Evolutionary conservation across 2,113 vertebrate genomes (phyloP).

Genomic region (Pagrus major): DNA sequence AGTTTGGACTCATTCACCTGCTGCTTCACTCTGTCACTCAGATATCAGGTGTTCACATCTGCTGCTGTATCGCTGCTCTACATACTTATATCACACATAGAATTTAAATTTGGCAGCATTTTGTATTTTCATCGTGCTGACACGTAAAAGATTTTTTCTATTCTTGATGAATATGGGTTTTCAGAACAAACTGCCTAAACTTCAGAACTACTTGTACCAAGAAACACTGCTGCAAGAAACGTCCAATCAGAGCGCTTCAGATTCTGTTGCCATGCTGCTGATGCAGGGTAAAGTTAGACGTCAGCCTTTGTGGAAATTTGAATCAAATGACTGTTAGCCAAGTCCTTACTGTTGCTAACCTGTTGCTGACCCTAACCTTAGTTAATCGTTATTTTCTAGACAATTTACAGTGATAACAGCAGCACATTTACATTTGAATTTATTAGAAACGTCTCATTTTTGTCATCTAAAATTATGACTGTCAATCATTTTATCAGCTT

Average conservation of each 20-base stretch:
- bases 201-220: neutral
- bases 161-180: no score
- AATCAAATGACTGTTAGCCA: neutral
- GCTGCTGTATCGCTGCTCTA: neutral
- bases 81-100: no score
- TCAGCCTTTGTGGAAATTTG: neutral
- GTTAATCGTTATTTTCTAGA: no score
- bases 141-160: no score
- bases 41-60: neutral
- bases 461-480: no score
- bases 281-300: neutral
- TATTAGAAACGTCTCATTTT: no score
- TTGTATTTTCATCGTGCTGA: no score
- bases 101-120: no score
- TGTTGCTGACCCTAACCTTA: no score
- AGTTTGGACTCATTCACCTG: neutral
- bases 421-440: no score
- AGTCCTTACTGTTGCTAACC: neutral
- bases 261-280: neutral
- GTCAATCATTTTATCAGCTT: no score
- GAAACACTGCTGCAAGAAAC: neutral
- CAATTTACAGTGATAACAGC: no score
- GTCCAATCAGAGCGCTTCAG: neutral
- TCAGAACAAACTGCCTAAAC: neutral
- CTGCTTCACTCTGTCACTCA: neutral